These are phyloP conservation scores for Anastrepha ludens DNA, from an alignment of 1,140 invertebrate genomes.

Conservation along the genomic window DNA sequence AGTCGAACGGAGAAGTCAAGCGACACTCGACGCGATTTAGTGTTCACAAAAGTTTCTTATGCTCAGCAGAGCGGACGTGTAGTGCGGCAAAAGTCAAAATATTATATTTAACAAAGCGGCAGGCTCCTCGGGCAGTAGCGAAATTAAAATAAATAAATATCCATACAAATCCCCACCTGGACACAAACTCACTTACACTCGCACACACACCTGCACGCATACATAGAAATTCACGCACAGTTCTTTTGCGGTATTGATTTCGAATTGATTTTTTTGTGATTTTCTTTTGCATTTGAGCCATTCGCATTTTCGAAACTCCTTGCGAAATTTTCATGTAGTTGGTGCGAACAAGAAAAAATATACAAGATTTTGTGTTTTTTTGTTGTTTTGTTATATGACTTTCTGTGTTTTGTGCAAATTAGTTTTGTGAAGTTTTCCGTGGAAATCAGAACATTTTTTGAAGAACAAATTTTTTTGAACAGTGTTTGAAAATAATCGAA, in stretches of 20 bases:
- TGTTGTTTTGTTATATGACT: background rate
- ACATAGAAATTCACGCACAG: background rate
- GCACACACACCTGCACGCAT: background rate
- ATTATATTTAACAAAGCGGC: constrained; percentile 11
- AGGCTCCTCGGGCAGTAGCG: background rate
- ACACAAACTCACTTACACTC: background rate
- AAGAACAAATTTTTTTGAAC: no score
- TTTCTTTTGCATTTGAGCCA: constrained; percentile 6
- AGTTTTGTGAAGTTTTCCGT: background rate
- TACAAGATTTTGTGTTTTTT: background rate
- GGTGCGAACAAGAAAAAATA: constrained; percentile 25
- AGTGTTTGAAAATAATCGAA: background rate
- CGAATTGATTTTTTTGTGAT: constrained; percentile 3
- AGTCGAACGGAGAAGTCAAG: constrained; percentile 44
- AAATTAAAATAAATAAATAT: background rate
- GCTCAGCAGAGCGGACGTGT: constrained; percentile 73
- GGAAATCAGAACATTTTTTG: background rate
- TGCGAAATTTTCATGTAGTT: background rate
- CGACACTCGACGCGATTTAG: constrained; percentile 30
- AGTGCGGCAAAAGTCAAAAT: constrained; percentile 61
- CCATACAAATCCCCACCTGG: background rate
- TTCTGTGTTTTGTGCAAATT: constrained; percentile 16
- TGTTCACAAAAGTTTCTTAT: constrained; percentile 65
- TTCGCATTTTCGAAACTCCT: constrained; percentile 33
- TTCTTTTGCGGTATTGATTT: background rate